Percentiles rank a stretch among this genome's conserved stretches.
These are phyloP conservation scores for Pseudococcus viburni DNA, from an alignment of 2,888 invertebrate genomes.

Conservation along the genomic window DNA sequence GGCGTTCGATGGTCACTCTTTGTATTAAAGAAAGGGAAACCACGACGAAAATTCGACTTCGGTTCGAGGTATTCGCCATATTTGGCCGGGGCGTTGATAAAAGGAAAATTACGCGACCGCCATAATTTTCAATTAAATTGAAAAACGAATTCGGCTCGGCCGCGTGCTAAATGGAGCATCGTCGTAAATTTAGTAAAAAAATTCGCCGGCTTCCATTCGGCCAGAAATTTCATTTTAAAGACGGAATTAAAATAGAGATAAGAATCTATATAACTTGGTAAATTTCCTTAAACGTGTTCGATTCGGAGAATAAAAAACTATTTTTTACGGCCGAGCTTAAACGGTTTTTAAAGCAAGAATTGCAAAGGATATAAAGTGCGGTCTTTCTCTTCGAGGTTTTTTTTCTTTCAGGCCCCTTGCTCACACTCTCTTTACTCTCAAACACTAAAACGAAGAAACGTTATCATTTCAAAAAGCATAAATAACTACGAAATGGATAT, in stretches of 20 bases:
- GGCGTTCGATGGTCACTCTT: slow-evolving; percentile 3
- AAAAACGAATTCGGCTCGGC: slow-evolving; percentile 15
- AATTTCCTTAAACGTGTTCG: slow-evolving; percentile 57
- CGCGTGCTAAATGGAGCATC: slow-evolving; percentile 36
- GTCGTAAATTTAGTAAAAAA: slow-evolving; percentile 33
- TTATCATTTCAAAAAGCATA: slow-evolving; percentile 55
- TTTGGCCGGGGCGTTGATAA: slow-evolving; percentile 5
- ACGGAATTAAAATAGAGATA: slow-evolving; percentile 52
- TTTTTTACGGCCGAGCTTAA: slow-evolving; percentile 42
- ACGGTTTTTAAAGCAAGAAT: slow-evolving; percentile 49
- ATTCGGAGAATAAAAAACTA: slow-evolving; percentile 19
- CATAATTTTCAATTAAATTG: slow-evolving; percentile 48
- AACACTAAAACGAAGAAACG: slow-evolving; percentile 38
- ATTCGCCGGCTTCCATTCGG: slow-evolving; percentile 10
- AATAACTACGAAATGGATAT: slow-evolving; percentile 54
- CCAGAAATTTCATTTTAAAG: slow-evolving; percentile 37
- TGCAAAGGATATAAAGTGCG: slow-evolving; percentile 44
- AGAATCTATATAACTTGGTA: slow-evolving; percentile 44
- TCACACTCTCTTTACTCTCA: background rate
- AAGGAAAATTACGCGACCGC: slow-evolving; percentile 18
- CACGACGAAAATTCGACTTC: background rate
- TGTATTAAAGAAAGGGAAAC: background rate
- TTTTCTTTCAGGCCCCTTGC: background rate
- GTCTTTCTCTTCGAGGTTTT: background rate
- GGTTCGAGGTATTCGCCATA: background rate